These are phyloP conservation scores for Sinocyclocheilus anshuiensis DNA, from an alignment of 2,113 vertebrate species.

Conservation along the genomic window DNA sequence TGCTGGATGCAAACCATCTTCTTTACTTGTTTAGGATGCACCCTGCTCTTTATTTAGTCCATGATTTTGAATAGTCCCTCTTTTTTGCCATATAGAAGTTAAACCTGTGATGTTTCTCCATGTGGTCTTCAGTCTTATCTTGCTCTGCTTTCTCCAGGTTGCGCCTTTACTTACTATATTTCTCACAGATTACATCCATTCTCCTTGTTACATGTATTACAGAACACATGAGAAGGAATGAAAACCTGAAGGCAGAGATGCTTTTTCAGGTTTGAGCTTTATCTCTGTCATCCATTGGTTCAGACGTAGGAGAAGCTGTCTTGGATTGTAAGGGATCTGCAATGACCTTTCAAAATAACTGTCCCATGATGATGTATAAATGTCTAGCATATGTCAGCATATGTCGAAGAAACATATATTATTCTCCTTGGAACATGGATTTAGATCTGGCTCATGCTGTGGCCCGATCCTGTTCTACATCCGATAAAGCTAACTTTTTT, in stretches of 20 bases:
- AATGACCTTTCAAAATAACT: neutral
- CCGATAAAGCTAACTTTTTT: neutral
- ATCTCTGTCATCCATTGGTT: neutral
- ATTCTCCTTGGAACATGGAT: neutral
- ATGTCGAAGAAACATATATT: neutral
- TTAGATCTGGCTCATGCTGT: neutral
- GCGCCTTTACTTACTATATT: neutral
- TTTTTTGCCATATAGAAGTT: neutral
- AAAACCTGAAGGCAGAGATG: neutral
- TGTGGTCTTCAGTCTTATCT: neutral
- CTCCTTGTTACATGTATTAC: neutral
- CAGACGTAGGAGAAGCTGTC: neutral
- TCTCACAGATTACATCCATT: neutral
- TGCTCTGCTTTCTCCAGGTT: neutral
- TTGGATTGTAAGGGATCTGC: neutral
- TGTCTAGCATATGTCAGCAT: neutral
- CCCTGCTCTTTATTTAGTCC: neutral
- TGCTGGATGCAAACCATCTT: neutral
- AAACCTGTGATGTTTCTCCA: neutral
- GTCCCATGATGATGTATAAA: neutral
- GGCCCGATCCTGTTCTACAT: neutral
- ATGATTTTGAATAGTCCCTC: neutral
- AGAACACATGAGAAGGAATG: neutral
- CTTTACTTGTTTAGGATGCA: neutral
- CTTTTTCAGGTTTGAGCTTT: neutral